phyloP scores from a whole-genome alignment of 1,140 invertebrate genomes.

The Paramacrobiotus metropolitanus region DNA sequence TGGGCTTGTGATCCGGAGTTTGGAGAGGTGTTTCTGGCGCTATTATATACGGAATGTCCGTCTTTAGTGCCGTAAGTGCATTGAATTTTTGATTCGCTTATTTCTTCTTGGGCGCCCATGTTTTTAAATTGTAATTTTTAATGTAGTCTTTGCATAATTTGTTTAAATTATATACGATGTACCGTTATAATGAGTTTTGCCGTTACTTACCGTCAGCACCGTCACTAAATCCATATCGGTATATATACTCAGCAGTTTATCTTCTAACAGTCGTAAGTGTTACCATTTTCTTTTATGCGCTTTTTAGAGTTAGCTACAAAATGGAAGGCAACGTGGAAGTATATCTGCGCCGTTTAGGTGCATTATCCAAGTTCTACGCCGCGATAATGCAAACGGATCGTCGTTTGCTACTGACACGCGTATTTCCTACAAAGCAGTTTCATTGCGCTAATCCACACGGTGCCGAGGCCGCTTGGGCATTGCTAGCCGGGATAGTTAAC shows the following conservation, averaged over 20 bases:
- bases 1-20: background rate
- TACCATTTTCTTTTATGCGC: too few species aligned
- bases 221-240: too few species aligned
- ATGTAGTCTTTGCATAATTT: too few species aligned
- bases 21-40: background rate
- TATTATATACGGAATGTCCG: background rate
- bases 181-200: too few species aligned
- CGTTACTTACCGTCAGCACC: too few species aligned
- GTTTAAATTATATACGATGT: too few species aligned
- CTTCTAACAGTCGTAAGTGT: too few species aligned
- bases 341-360: background rate
- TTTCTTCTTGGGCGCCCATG: too few species aligned
- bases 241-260: too few species aligned
- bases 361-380: constrained; percentile 1
- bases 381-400: constrained; percentile 3
- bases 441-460: background rate
- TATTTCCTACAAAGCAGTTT: background rate
- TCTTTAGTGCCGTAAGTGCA: background rate
- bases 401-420: background rate
- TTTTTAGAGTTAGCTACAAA: background rate
- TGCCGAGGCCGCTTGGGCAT: background rate
- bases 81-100: too few species aligned
- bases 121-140: too few species aligned
- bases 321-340: background rate
- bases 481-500: background rate